Percentiles rank a stretch among this genome's conserved stretches.
Conservation (phyloP, 2,113 vertebrate species). For the Puffinus mauretanicus region DNA sequence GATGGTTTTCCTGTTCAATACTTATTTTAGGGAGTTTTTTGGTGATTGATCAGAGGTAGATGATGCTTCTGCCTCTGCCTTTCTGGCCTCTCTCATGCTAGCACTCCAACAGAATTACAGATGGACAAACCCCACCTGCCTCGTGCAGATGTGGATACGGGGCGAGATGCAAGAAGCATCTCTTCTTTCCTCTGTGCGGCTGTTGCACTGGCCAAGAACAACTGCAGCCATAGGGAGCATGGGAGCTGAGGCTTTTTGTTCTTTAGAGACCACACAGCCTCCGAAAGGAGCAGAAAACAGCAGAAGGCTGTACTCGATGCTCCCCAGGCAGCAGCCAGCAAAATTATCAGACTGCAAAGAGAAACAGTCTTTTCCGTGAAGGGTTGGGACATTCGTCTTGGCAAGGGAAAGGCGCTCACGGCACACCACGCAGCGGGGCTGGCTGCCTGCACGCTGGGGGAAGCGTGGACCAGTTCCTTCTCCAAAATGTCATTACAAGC, state of each 20-base stretch:
- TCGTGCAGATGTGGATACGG: accelerated
- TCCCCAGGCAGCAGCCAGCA: neutral
- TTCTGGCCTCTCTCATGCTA: neutral
- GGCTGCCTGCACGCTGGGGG: neutral
- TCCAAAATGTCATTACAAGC: neutral
- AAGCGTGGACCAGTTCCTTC: neutral
- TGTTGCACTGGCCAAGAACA: neutral
- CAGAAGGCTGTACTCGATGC: neutral
- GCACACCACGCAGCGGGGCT: too few relatives aligned
- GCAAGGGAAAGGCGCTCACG: neutral
- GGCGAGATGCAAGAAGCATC: neutral
- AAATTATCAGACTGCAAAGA: neutral
- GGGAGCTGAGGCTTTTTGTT: neutral
- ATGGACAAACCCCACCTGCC: neutral
- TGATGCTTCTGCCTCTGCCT: neutral
- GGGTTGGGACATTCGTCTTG: too few relatives aligned
- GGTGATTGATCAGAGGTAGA: neutral
- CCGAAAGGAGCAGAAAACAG: neutral
- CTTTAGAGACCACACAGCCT: neutral
- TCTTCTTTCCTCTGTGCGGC: neutral
- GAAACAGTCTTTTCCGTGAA: neutral
- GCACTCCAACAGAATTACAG: neutral
- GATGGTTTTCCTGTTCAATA: neutral
- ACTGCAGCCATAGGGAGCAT: neutral
- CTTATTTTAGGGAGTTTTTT: neutral